These are phyloP conservation scores for Gisinianus flammeolus DNA, from an alignment of 2,888 invertebrate species.

Conservation along the genomic window DNA sequence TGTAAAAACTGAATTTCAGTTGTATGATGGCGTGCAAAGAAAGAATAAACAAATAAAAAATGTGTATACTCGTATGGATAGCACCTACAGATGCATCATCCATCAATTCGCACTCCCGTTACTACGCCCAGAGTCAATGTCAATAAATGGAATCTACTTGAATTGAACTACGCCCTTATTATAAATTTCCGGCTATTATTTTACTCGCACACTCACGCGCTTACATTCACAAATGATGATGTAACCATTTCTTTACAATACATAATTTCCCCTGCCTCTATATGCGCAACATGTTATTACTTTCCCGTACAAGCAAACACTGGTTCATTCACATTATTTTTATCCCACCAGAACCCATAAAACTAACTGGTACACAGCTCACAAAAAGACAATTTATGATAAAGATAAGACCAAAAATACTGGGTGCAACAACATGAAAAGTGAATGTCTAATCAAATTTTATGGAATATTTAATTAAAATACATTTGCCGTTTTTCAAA, in stretches of 20 bases:
- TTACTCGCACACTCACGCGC: not conserved
- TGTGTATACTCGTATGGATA: not conserved
- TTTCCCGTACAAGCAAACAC: no score
- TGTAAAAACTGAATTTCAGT: no score
- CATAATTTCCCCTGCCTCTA: not conserved
- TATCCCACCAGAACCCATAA: not conserved
- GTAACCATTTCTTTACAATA: not conserved
- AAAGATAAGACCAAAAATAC: not conserved
- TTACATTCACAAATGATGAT: not conserved
- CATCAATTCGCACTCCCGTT: not conserved
- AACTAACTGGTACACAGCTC: not conserved
- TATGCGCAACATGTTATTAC: not conserved
- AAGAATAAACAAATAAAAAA: no score
- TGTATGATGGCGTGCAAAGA: no score
- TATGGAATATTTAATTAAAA: no score
- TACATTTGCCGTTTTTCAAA: no score
- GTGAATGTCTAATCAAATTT: no score
- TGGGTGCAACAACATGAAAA: no score
- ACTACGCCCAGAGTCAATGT: constrained; percentile 17
- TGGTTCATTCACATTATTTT: no score
- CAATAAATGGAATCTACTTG: constrained; percentile 11
- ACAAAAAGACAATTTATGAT: not conserved
- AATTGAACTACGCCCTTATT: constrained; percentile 31
- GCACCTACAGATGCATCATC: not conserved
- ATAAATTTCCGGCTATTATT: constrained; percentile 12